Conservation (phyloP, 2,888 invertebrate species). For the Trisateles emortualis region DNA sequence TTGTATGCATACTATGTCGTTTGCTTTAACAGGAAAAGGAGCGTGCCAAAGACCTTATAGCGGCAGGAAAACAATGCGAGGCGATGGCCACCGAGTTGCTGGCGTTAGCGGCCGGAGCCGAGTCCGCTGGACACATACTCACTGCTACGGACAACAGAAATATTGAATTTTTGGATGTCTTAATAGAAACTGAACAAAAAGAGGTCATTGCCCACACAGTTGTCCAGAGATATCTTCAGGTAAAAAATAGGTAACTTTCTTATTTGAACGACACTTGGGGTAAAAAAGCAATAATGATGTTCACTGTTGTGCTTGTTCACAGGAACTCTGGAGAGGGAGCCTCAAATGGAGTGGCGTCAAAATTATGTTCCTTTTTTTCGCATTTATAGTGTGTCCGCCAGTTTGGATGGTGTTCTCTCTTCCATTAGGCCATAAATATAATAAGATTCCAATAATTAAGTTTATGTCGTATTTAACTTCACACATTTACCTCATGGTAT, state of each 20-base stretch:
- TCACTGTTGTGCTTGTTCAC: constrained; percentile 62
- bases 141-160: constrained; percentile 98
- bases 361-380: constrained; percentile 96
- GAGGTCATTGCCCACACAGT: constrained; percentile 99
- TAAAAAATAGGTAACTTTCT: constrained; percentile 88
- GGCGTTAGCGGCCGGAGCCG: constrained; percentile 96
- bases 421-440: constrained; percentile 97
- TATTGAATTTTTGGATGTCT: constrained; percentile 97
- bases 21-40: constrained; percentile 93
- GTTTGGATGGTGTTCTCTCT: constrained; percentile 98
- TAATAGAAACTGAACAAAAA: constrained; percentile 99
- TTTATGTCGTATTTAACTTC: constrained; percentile 99
- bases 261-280: constrained; percentile 42
- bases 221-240: constrained; percentile 98
- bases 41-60: constrained; percentile 97
- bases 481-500: constrained; percentile 98
- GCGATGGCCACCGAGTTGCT: constrained; percentile 98
- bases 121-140: constrained; percentile 97
- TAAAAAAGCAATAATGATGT: constrained; percentile 23
- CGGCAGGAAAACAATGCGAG: constrained; percentile 98
- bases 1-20: constrained; percentile 50
- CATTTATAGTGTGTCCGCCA: constrained; percentile 97
- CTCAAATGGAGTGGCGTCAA: constrained; percentile 98
- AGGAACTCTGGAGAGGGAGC: constrained; percentile 99
- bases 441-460: constrained; percentile 99